Conservation (phyloP, 2,797 vertebrate genomes). For the Adrianichthys oophorus region DNA sequence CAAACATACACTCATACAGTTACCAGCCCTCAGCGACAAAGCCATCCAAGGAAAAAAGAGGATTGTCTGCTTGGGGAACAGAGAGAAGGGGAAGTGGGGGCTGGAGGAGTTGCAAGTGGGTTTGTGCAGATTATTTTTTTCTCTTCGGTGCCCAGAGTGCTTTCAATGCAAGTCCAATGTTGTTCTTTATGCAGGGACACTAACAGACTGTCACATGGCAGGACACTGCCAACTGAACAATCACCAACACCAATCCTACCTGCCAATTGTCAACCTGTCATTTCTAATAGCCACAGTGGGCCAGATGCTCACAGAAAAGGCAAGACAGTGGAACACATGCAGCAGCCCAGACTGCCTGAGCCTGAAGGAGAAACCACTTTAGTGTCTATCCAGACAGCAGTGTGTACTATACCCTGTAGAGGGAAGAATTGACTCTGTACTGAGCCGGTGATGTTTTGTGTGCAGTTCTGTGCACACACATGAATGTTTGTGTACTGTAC, state of each 20-base stretch:
- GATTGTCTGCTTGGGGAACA: slow-evolving; percentile 57
- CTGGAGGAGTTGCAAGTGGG: slow-evolving; percentile 29
- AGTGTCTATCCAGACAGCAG: slow-evolving; percentile 28
- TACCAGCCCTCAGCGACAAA: slow-evolving; percentile 63
- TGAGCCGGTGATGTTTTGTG: slow-evolving; percentile 30
- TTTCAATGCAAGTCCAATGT: slow-evolving; percentile 56
- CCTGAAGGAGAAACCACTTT: slow-evolving; percentile 36
- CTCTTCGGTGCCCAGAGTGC: slow-evolving; percentile 45
- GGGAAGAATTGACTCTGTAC: slow-evolving; percentile 29
- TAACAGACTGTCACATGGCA: slow-evolving; percentile 69
- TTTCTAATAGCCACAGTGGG: slow-evolving; percentile 71
- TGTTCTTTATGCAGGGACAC: slow-evolving; percentile 57
- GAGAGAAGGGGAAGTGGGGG: slow-evolving; percentile 22
- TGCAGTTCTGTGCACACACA: slow-evolving; percentile 22
- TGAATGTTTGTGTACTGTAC: slow-evolving; percentile 20
- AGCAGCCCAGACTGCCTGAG: slow-evolving; percentile 55
- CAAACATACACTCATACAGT: slow-evolving; percentile 73
- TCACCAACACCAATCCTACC: slow-evolving; percentile 75
- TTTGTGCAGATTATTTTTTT: slow-evolving; percentile 56
- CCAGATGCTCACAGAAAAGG: slow-evolving; percentile 71
- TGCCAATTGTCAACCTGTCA: slow-evolving; percentile 74
- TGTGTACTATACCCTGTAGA: slow-evolving; percentile 34
- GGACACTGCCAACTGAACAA: slow-evolving; percentile 77
- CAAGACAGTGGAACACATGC: slow-evolving; percentile 50
- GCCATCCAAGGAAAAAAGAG: slow-evolving; percentile 57